These are phyloP conservation scores for Aelia acuminata DNA, from an alignment of 2,888 invertebrate genomes.

Conservation along the genomic window DNA sequence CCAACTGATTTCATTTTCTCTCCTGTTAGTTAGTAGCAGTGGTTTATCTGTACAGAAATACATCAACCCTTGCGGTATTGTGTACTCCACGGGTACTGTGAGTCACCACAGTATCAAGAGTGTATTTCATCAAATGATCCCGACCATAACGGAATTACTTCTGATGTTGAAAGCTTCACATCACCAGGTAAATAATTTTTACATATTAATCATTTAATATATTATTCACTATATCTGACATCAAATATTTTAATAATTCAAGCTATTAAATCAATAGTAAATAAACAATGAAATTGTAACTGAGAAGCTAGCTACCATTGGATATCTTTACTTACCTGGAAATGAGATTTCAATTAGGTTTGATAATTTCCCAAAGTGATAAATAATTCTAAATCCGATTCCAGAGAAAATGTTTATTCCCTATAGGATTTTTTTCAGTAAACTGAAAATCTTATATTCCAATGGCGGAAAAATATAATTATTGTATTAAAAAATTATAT, in stretches of 20 bases:
- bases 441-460: no score
- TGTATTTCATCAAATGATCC: constrained; percentile 38
- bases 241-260: background rate
- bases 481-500: no score
- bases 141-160: constrained; percentile 18
- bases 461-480: no score
- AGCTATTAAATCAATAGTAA: background rate
- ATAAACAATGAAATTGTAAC: background rate
- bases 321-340: no score
- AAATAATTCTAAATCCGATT: no score
- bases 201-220: background rate
- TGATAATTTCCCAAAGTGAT: no score
- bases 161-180: constrained; percentile 40
- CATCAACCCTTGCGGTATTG: constrained; percentile 44
- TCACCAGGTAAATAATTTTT: constrained; percentile 29
- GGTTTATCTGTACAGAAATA: constrained; percentile 40
- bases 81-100: background rate
- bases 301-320: no score
- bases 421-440: no score
- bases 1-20: background rate
- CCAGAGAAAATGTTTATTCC: no score
- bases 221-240: background rate
- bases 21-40: background rate
- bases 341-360: no score
- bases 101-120: constrained; percentile 7